These are phyloP conservation scores for Branchipolynoe longqiensis DNA, from an alignment of 2,888 invertebrate species.

Conservation along the genomic window DNA sequence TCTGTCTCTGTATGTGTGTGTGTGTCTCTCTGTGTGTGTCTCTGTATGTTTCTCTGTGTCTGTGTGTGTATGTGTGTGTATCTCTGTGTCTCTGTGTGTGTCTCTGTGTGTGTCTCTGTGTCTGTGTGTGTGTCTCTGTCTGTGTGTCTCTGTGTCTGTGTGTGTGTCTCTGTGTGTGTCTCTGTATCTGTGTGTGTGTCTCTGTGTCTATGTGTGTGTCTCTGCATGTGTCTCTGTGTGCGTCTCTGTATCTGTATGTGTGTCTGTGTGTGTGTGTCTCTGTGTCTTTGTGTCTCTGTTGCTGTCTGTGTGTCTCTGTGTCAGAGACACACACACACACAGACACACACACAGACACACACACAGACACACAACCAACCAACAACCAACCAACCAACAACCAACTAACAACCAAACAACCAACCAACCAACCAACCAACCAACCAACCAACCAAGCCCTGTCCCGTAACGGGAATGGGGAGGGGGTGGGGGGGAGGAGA, in stretches of 20 bases:
- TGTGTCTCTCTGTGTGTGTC: neutral
- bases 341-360: neutral
- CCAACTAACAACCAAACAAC: too few relatives aligned
- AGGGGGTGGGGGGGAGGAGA: too few relatives aligned
- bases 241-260: neutral
- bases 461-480: too few relatives aligned
- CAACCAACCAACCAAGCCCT: too few relatives aligned
- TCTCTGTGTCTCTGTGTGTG: neutral
- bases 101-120: too few relatives aligned
- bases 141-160: neutral
- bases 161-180: too few relatives aligned
- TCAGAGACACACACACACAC: neutral
- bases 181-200: too few relatives aligned
- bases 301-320: neutral
- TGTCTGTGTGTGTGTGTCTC: neutral
- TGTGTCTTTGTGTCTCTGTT: neutral
- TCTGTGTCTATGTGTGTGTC: neutral
- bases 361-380: neutral
- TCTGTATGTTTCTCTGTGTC: neutral
- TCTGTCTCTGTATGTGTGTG: neutral
- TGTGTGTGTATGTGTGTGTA: neutral
- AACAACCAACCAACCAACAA: too few relatives aligned
- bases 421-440: too few relatives aligned
- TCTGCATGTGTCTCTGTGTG: neutral
- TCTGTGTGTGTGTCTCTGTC: too few relatives aligned